Evolutionary conservation across 1,140 invertebrate species (phyloP).

Genomic region (Penaeus chinensis): DNA sequence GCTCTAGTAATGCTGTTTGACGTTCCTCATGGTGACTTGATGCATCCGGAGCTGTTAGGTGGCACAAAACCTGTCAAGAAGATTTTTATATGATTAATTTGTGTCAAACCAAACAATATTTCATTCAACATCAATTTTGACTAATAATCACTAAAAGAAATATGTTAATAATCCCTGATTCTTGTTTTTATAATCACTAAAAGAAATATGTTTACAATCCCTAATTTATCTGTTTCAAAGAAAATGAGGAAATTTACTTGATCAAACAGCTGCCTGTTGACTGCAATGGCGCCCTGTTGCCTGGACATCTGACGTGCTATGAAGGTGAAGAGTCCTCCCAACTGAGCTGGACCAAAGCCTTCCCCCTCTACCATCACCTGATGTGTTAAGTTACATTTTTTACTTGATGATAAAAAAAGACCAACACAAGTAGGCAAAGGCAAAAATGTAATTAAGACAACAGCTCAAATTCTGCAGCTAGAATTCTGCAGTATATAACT

Average conservation of each 20-base stretch:
- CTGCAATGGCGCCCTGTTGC: conserved; percentile 70
- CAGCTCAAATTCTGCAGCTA: too few relatives aligned
- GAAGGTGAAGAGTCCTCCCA: conserved; percentile 81
- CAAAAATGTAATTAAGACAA: not conserved
- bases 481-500: too few relatives aligned
- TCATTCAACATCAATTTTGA: not conserved
- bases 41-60: conserved; percentile 70
- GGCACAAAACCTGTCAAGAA: conserved; percentile 69
- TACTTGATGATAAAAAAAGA: not conserved
- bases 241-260: conserved; percentile 68
- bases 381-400: not conserved
- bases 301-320: conserved; percentile 77
- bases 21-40: conserved; percentile 77
- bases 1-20: conserved; percentile 83
- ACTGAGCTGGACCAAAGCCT: conserved; percentile 71
- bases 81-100: not conserved
- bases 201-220: not conserved
- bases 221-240: not conserved
- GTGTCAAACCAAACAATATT: not conserved
- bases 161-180: not conserved
- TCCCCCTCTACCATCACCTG: conserved; percentile 63
- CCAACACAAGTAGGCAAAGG: not conserved
- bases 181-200: conserved; percentile 2
- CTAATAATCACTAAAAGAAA: not conserved
- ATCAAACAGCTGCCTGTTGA: conserved; percentile 72